Evolutionary conservation across 2,113 vertebrate genomes (phyloP), one percentile per base, ranked within the genome.

Genomic region (Tiliqua scincoides): DNA sequence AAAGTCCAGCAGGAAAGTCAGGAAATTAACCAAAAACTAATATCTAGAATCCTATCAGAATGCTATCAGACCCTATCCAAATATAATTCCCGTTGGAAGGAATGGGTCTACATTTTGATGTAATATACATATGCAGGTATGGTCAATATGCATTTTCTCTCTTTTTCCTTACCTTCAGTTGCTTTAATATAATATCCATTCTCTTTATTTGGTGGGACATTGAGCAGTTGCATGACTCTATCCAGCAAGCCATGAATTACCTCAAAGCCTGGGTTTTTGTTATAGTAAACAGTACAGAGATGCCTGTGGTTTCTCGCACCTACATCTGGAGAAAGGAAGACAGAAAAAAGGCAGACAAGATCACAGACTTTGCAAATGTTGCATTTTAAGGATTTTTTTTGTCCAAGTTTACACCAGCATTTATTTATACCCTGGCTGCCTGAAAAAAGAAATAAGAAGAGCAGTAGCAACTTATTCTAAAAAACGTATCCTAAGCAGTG

Each of bases 181-280:
- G 98, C 97, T 93, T 96, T 98, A 94, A 99, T 98, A n/a, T 94
- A 94, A 90, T 99, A 99, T 21, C 98, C 98, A 0, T 97, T 96
- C 73, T 96, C 96, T 15, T 94, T 91, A 10, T 90, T 95, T 0
- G 97, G 93, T 87, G 96, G 96, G 82, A 98, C 96, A 23, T 97
- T 97, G 63, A 99, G 95, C 71, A 99, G 96, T 89, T 99, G 98
- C 99, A 99, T 99, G 84, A 98, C 87, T 79, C 98, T 97, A 95
- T 99, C 98, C 94, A 99, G 95, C n/a, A 99, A 96, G 30, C 99
- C 99, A 2, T 99, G 99, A 93, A 99, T 99, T 67, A 99, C 97
- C 95, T 99, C 99, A 85, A 99, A 99, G 61, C 99, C 99, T 0
- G 99, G 98, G 78, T 93, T 98, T 96, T 98, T 99, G 94, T 97